Evolutionary conservation across 2,113 vertebrate genomes (phyloP).

Genomic region (Nymphicus hollandicus): DNA sequence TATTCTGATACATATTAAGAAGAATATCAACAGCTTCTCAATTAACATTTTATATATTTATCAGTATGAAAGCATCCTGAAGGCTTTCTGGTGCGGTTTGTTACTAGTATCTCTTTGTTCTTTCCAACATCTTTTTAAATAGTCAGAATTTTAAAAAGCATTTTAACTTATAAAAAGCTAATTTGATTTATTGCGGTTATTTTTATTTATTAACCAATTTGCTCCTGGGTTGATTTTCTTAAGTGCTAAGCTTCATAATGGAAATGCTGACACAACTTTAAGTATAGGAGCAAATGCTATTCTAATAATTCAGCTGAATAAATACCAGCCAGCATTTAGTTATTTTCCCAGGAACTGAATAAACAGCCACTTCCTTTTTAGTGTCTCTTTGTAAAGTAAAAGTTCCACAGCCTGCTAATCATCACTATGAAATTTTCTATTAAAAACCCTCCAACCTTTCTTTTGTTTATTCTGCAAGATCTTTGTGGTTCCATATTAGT

Average conservation of each 20-base stretch:
- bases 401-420: constrained; percentile 58
- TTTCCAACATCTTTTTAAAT: neutral
- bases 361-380: constrained; percentile 78
- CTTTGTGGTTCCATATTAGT: constrained; percentile 27
- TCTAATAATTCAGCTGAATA: constrained; percentile 81
- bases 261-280: constrained; percentile 62
- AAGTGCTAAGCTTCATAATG: constrained; percentile 48
- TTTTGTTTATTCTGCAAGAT: constrained; percentile 36
- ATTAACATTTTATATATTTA: neutral
- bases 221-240: constrained; percentile 21
- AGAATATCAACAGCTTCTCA: neutral
- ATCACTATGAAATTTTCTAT: constrained; percentile 64
- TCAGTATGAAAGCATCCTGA: neutral
- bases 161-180: constrained; percentile 6
- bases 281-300: constrained; percentile 31
- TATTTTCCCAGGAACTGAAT: constrained; percentile 81
- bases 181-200: constrained; percentile 37
- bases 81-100: neutral
- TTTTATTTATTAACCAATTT: constrained; percentile 59
- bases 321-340: constrained; percentile 75
- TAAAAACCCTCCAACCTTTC: constrained; percentile 44
- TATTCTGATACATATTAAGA: neutral
- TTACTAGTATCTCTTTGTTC: neutral
- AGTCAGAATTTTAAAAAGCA: neutral
- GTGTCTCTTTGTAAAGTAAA: constrained; percentile 68